Percentiles rank a stretch among this genome's conserved stretches.
Evolutionary conservation across 2,113 vertebrate genomes (phyloP).

Genomic region (Heterocephalus glaber): DNA sequence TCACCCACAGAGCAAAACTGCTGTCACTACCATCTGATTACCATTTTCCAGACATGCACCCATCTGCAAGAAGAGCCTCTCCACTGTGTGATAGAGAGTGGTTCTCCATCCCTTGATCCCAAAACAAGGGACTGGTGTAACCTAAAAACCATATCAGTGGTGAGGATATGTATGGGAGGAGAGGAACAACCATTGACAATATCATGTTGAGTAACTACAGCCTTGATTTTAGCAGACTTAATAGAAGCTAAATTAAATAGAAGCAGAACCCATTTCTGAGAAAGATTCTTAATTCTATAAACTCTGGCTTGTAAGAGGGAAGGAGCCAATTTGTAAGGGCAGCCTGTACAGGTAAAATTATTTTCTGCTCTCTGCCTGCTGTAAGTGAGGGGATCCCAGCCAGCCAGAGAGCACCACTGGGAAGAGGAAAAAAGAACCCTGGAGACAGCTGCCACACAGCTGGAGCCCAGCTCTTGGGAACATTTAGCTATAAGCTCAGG

Average conservation of each 20-base stretch:
- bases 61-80: neutral
- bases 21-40: neutral
- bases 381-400: neutral
- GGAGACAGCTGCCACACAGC: neutral
- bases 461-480: neutral
- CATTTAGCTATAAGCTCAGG: constrained; percentile 43
- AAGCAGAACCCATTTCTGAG: constrained; percentile 44
- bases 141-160: neutral
- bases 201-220: neutral
- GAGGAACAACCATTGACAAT: neutral
- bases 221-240: constrained; percentile 46
- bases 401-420: neutral
- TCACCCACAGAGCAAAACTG: neutral
- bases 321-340: neutral
- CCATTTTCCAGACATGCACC: constrained; percentile 4
- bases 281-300: constrained; percentile 26
- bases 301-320: constrained; percentile 34
- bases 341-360: neutral
- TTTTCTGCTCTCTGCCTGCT: neutral
- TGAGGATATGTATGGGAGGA: neutral
- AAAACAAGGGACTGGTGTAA: neutral
- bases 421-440: neutral
- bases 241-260: constrained; percentile 37
- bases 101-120: neutral
- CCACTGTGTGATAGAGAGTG: neutral